Base-by-base conservation (phyloP, 2,888 invertebrate genomes). In the Alentia gelatinosa region DNA sequence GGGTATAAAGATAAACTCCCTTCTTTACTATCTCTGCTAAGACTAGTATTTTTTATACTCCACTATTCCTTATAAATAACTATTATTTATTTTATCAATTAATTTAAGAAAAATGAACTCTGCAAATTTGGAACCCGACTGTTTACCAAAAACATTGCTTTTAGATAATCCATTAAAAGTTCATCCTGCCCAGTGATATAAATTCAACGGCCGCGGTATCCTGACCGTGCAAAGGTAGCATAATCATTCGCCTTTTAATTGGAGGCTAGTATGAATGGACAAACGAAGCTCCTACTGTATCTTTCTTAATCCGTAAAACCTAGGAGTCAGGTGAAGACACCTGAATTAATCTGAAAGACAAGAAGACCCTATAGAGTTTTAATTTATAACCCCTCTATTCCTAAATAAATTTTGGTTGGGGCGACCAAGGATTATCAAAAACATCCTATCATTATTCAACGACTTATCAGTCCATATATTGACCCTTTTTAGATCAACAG, bases 131-230 rank as follows among this genome's bases (percentile, higher is more conserved):
- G 83, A 89, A 91, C 93, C 91, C 93, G 93, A 93, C 94, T 94
- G 95, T 94, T 94, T 95, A 95, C 90, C 94, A 95, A 94, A 95
- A 94, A 94, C 95, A 94, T 94, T 92, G 93, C 94, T 92, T 92
- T 50, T 91, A 90, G 94, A 79, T 26, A 33, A 15, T 84, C 47
- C 15, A 93, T 94, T 91, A 91, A 50, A 92, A 91, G 94, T 94
- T 91, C 91, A 79, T 91, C 93, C 95, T 94, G 94, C 94, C 93
- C 94, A 92, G 93, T 94, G 95, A 93, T 89, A 1, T n/a, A 33
- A 84, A 35, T 93, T 94, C 88, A 94, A 94, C 92, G 93, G 94
- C 94, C 93, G 94, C 94, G 93, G 93, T 94, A 94, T 91, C 91
- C 91, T 94, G 92, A 94, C 94, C 93, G 94, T 94, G 93, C 94